Base-by-base conservation (phyloP, 2,797 vertebrate genomes). In the Brachyalestes nurse region DNA sequence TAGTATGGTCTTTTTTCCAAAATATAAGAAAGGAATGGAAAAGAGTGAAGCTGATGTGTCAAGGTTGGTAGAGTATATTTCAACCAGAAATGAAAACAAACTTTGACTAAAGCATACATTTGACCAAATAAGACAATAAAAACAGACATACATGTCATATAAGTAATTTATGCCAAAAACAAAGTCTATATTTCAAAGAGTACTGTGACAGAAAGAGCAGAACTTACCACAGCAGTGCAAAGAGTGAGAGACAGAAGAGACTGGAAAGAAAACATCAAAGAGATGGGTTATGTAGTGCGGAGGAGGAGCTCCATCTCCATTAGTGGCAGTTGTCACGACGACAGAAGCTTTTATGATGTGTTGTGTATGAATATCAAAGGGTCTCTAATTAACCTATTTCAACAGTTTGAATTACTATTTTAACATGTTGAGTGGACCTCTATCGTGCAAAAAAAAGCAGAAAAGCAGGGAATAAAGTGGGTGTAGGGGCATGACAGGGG, bases 281-380 rank as follows among this genome's bases (percentile, higher is more conserved):
- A 69, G 42, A 75, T 23, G 58, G 83, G 58, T 90, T 92, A 89
- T 92, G 86, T 90, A 90, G 82, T 70, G 8, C 0, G 61, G 86
- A 85, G 90, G 93, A 87, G 91, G 92, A 85, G 89, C 88, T 17
- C 58, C 66, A 25, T 80, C 55, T 84, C 72, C 78, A 81, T 85
- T 82, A 84, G 80, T 19, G 47, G 10, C 67, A 53, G 88, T 88
- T 87, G 87, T 87, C 88, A 81, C 25, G 78, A 76, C 69, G 67
- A 87, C 78, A 25, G 66, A 38, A 77, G 77, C n/a, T 71, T 80
- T 88, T 70, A 74, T 78, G 47, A 82, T 82, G 71, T 79, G 19
- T 61, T 74, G 64, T 19, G 60, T 61, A 81, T 84, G 51, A 84
- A 89, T 84, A 73, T 88, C 82, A 89, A 88, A 78, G 58, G 38